phyloP scores from a whole-genome alignment of 2,888 invertebrate genomes.

The Argynnis bischoffii region DNA sequence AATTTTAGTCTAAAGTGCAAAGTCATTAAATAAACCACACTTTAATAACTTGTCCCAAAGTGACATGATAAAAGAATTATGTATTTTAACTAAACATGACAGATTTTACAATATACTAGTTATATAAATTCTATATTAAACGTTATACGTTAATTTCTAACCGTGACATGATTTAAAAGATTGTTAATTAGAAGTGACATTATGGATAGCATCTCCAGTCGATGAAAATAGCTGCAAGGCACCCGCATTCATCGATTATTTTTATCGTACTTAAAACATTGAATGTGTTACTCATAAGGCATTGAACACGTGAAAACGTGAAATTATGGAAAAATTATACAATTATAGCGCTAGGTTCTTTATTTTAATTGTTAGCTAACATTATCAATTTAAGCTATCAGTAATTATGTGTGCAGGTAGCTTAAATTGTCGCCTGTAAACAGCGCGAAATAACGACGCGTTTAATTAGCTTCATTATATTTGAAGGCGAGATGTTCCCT shows the following conservation, averaged over 20 bases:
- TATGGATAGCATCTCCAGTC: slow-evolving; percentile 7
- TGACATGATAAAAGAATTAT: no score
- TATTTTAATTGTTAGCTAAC: background rate
- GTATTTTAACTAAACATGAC: no score
- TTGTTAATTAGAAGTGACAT: slow-evolving; percentile 20
- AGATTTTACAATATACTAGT: no score
- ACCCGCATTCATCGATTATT: slow-evolving; percentile 45
- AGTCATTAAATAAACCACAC: no score
- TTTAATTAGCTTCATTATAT: slow-evolving; percentile 37
- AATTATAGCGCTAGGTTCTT: background rate
- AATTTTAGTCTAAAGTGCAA: no score
- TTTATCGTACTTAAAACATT: slow-evolving; percentile 15
- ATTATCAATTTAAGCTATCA: slow-evolving; percentile 3
- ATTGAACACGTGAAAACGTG: no score
- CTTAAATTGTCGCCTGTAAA: slow-evolving; percentile 19
- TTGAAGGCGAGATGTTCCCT: slow-evolving; percentile 34
- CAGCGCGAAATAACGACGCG: slow-evolving; percentile 25
- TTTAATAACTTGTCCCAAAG: no score
- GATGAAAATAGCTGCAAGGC: slow-evolving; percentile 27
- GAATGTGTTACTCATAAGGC: background rate
- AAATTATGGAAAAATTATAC: background rate
- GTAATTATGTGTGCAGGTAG: background rate
- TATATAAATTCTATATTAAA: background rate
- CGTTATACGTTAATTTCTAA: slow-evolving; percentile 13
- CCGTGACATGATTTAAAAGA: slow-evolving; percentile 37